Conservation (phyloP, 2,113 vertebrate genomes). For the Hydrolagus affinis region DNA sequence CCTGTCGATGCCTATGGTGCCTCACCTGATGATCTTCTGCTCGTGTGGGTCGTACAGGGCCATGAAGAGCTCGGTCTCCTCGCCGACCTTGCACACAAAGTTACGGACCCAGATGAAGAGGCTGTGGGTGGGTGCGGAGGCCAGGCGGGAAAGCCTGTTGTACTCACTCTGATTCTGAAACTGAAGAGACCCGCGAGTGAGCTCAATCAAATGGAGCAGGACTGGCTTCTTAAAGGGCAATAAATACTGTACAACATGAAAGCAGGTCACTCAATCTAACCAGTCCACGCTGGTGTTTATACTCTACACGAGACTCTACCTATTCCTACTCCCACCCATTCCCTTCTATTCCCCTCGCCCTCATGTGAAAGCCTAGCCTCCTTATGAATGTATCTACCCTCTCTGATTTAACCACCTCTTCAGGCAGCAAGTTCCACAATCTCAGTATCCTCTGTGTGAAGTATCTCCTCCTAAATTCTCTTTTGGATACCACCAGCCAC, state of each 20-base stretch:
- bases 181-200: conserved; percentile 9
- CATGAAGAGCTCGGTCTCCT: conserved; percentile 51
- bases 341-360: no score
- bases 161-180: conserved; percentile 17
- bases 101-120: conserved; percentile 49
- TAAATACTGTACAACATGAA: neutral
- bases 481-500: no score
- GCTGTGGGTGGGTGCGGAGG: conserved; percentile 37
- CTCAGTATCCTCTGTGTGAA: no score
- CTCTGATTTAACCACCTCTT: no score
- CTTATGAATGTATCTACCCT: no score
- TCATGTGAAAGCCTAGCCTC: no score
- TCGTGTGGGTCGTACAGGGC: conserved; percentile 43
- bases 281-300: no score
- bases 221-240: neutral
- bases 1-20: no score
- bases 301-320: no score
- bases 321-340: no score
- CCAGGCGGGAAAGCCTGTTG: neutral
- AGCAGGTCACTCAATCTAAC: neutral
- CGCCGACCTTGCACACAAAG: conserved; percentile 48
- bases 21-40: conserved; percentile 47
- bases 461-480: no score
- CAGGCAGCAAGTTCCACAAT: no score
- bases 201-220: neutral